Evolutionary conservation across 2,888 invertebrate genomes (phyloP).

Genomic region (Muscina levida): DNA sequence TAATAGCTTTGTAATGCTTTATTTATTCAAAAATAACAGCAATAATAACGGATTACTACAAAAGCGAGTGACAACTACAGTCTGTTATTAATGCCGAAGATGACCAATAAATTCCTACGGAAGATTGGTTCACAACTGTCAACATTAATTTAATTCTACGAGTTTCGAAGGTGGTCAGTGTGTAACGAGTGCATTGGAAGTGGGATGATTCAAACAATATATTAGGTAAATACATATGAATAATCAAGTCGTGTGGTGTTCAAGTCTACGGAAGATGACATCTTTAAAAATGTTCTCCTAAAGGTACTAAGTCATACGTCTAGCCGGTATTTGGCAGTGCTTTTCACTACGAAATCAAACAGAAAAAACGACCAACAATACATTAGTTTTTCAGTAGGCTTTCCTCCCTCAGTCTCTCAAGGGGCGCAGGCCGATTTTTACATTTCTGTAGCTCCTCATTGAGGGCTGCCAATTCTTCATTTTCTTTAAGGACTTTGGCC

Average conservation of each 20-base stretch:
- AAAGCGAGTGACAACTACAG: neutral
- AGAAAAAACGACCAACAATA: neutral
- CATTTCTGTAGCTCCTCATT: constrained; percentile 25
- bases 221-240: too few relatives aligned
- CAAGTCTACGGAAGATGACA: too few relatives aligned
- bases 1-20: neutral
- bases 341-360: constrained; percentile 31
- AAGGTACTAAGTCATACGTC: too few relatives aligned
- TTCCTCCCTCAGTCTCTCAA: constrained; percentile 73
- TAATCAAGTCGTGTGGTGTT: too few relatives aligned
- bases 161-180: constrained; percentile 37
- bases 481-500: constrained; percentile 71
- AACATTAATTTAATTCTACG: neutral
- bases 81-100: too few relatives aligned
- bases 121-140: too few relatives aligned
- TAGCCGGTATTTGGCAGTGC: constrained; percentile 40
- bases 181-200: constrained; percentile 46
- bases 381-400: constrained; percentile 56
- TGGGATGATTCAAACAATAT: neutral
- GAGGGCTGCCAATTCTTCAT: constrained; percentile 67
- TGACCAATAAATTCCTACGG: too few relatives aligned
- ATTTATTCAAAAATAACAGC: neutral
- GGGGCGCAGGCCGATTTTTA: constrained; percentile 64
- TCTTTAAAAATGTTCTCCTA: too few relatives aligned
- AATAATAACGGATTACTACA: neutral